Percentiles rank a stretch among this genome's conserved stretches.
Evolutionary conservation across 2,888 invertebrate genomes (phyloP).

Genomic region (Serrognathus titanus): DNA sequence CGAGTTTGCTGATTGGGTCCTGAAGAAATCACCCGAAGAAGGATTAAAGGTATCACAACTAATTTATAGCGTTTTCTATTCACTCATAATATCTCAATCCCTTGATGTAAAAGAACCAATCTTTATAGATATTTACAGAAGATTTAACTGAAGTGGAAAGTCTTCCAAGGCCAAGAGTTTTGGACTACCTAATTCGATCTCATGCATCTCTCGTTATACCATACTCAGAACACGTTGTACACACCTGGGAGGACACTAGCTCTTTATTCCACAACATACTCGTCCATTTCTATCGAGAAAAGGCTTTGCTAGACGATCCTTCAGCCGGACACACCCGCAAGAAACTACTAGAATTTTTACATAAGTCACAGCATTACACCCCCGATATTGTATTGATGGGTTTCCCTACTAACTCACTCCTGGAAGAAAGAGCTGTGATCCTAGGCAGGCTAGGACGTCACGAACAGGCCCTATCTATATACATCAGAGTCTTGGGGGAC

Average conservation of each 20-base stretch:
- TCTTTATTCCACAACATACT: slow-evolving; percentile 87
- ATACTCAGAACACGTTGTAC: slow-evolving; percentile 92
- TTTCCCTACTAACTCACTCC: slow-evolving; percentile 80
- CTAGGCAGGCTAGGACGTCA: slow-evolving; percentile 87
- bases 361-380: slow-evolving; percentile 75
- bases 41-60: slow-evolving; percentile 73
- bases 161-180: slow-evolving; percentile 81
- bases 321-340: slow-evolving; percentile 53
- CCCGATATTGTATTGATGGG: slow-evolving; percentile 83
- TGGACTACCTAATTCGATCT: slow-evolving; percentile 82
- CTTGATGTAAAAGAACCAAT: no score
- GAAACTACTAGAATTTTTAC: slow-evolving; percentile 74
- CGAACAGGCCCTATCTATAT: slow-evolving; percentile 89
- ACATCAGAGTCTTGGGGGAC: slow-evolving; percentile 84
- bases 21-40: slow-evolving; percentile 81
- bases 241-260: slow-evolving; percentile 82
- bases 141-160: slow-evolving; percentile 84
- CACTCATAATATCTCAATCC: no score
- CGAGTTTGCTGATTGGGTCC: slow-evolving; percentile 91
- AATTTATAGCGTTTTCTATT: no score
- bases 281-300: slow-evolving; percentile 84
- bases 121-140: slow-evolving; percentile 75
- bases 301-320: slow-evolving; percentile 46
- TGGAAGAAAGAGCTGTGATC: slow-evolving; percentile 93
- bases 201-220: slow-evolving; percentile 81